phyloP scores from a whole-genome alignment of 2,888 invertebrate genomes.

The Saturnia japonica region DNA sequence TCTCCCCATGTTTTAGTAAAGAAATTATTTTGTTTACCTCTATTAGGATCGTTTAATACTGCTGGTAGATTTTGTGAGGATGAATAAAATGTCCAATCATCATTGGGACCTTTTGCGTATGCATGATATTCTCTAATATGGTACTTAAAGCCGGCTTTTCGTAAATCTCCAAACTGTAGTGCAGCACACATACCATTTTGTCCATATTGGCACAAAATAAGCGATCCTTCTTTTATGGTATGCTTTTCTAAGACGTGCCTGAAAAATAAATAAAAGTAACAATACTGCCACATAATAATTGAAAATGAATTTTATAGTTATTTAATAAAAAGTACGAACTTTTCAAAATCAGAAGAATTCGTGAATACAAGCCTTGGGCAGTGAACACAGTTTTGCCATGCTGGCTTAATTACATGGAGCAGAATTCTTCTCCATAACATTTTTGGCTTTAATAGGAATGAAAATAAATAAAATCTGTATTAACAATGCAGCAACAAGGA shows the following conservation, averaged over 20 bases:
- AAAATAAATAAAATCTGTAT: slow-evolving; percentile 21
- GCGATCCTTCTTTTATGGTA: slow-evolving; percentile 92
- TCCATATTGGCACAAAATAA: slow-evolving; percentile 93
- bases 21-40: slow-evolving; percentile 94
- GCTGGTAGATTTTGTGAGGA: slow-evolving; percentile 97
- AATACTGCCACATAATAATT: slow-evolving; percentile 2
- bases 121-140: slow-evolving; percentile 88
- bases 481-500: neutral
- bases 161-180: slow-evolving; percentile 93
- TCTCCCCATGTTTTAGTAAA: slow-evolving; percentile 99
- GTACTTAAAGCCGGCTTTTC: slow-evolving; percentile 92
- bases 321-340: slow-evolving; percentile 62
- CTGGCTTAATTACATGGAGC: slow-evolving; percentile 61
- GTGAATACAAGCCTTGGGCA: slow-evolving; percentile 83
- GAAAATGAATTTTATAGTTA: slow-evolving; percentile 20
- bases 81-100: slow-evolving; percentile 93
- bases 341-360: slow-evolving; percentile 82
- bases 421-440: slow-evolving; percentile 78
- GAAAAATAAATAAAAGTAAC: slow-evolving; percentile 46
- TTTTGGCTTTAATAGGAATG: slow-evolving; percentile 43
- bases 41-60: slow-evolving; percentile 96
- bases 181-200: slow-evolving; percentile 93
- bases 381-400: slow-evolving; percentile 84
- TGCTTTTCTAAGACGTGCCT: slow-evolving; percentile 91
- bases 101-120: slow-evolving; percentile 59